These are phyloP conservation scores for Lindbergichthys nudifrons DNA, from an alignment of 2,797 vertebrate species.

Conservation along the genomic window DNA sequence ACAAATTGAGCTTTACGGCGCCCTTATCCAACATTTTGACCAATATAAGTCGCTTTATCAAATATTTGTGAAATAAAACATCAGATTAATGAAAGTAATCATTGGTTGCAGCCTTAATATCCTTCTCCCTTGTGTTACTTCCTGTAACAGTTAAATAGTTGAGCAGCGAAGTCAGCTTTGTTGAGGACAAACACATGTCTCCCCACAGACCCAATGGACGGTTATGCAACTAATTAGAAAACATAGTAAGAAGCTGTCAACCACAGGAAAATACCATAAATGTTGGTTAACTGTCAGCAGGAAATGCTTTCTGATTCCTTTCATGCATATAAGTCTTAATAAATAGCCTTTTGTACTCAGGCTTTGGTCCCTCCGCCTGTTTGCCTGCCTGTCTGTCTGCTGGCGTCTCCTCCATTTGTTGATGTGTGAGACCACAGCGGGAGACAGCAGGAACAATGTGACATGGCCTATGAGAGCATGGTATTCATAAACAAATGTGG, in stretches of 20 bases:
- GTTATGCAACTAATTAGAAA: slow-evolving; percentile 70
- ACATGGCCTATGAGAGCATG: slow-evolving; percentile 36
- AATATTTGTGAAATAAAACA: no score
- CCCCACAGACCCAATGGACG: slow-evolving; percentile 41
- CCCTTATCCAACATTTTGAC: no score
- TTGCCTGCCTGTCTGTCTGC: slow-evolving; percentile 4
- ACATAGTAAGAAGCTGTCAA: slow-evolving; percentile 57
- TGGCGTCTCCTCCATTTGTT: neutral
- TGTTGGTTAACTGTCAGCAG: slow-evolving; percentile 54
- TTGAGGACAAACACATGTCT: slow-evolving; percentile 68
- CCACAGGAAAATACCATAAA: slow-evolving; percentile 56
- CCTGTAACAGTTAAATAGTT: slow-evolving; percentile 69
- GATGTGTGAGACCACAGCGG: slow-evolving; percentile 56
- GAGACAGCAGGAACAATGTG: slow-evolving; percentile 34
- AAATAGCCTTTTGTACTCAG: slow-evolving; percentile 27
- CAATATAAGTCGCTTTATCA: no score
- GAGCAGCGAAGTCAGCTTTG: slow-evolving; percentile 56
- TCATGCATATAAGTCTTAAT: slow-evolving; percentile 43
- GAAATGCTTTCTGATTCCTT: slow-evolving; percentile 35
- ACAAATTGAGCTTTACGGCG: no score
- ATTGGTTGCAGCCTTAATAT: neutral
- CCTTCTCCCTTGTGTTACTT: neutral
- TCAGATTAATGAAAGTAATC: no score
- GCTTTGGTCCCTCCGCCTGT: slow-evolving; percentile 19
- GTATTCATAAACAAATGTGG: slow-evolving; percentile 43